Conservation (phyloP, 2,888 invertebrate genomes). For the Strigamia crassipes region DNA sequence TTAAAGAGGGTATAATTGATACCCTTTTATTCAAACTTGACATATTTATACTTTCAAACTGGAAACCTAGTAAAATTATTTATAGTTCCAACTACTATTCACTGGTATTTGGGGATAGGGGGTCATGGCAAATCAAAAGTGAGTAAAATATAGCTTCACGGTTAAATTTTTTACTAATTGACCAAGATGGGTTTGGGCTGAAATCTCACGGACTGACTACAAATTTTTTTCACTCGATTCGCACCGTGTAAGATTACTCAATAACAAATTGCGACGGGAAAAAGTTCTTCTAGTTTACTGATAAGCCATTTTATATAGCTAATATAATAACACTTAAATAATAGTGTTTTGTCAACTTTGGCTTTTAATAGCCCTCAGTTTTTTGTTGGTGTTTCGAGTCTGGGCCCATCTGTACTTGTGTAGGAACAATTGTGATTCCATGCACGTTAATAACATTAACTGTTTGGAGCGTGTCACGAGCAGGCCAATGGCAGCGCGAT, state of each 20-base stretch:
- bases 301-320: slow-evolving; percentile 10
- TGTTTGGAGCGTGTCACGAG: slow-evolving; percentile 3
- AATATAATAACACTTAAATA: slow-evolving; percentile 16
- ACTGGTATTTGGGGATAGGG: background rate
- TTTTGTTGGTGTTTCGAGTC: background rate
- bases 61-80: background rate
- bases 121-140: background rate
- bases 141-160: slow-evolving; percentile 11
- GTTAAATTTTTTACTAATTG: background rate
- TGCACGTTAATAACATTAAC: slow-evolving; percentile 21
- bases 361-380: slow-evolving; percentile 10
- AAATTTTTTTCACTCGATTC: background rate
- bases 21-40: background rate
- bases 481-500: background rate
- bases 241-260: background rate
- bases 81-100: background rate
- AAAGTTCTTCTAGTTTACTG: background rate
- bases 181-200: background rate
- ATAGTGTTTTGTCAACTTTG: slow-evolving; percentile 16
- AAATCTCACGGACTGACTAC: background rate
- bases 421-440: slow-evolving; percentile 16
- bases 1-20: background rate
- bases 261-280: background rate
- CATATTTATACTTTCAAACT: background rate
- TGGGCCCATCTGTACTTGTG: background rate